Evolutionary conservation across 2,888 invertebrate species (phyloP).

Genomic region (Drosophila koepferae): DNA sequence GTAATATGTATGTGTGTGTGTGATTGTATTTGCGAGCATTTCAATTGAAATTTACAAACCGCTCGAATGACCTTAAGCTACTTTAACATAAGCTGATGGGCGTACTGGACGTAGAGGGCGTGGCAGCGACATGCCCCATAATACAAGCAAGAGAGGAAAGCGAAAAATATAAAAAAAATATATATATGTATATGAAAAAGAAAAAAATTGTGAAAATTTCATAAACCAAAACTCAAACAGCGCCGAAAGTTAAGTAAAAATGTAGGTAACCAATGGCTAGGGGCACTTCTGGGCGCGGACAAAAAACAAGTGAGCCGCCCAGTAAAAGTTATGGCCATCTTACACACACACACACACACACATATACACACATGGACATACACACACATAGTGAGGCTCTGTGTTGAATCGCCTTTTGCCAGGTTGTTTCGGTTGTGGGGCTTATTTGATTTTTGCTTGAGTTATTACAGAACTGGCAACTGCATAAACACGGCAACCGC

Average conservation of each 20-base stretch:
- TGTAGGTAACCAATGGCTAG: constrained; percentile 69
- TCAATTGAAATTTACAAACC: constrained; percentile 74
- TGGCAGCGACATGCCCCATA: constrained; percentile 19
- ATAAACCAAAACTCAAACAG: constrained; percentile 73
- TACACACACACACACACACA: neutral
- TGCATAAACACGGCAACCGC: constrained; percentile 51
- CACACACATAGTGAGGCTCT: neutral
- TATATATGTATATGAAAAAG: neutral
- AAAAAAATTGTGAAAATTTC: constrained; percentile 59
- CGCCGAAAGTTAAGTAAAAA: constrained; percentile 67
- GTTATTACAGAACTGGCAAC: constrained; percentile 66
- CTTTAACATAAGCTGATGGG: constrained; percentile 53
- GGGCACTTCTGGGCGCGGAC: constrained; percentile 38
- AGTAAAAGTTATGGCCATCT: constrained; percentile 38
- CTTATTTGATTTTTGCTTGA: constrained; percentile 66
- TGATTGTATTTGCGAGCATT: constrained; percentile 44
- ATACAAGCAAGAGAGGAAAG: constrained; percentile 56
- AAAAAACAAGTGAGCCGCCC: constrained; percentile 29
- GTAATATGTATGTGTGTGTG: neutral
- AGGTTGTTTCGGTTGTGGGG: constrained; percentile 21
- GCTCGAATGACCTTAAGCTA: constrained; percentile 72
- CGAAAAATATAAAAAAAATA: constrained; percentile 30
- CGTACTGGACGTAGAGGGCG: constrained; percentile 4
- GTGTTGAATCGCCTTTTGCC: constrained; percentile 28
- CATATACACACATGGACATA: constrained; percentile 3